These are phyloP conservation scores for Caenorhabditis briggsae DNA, from an alignment of 1,140 invertebrate genomes.

Conservation along the genomic window DNA sequence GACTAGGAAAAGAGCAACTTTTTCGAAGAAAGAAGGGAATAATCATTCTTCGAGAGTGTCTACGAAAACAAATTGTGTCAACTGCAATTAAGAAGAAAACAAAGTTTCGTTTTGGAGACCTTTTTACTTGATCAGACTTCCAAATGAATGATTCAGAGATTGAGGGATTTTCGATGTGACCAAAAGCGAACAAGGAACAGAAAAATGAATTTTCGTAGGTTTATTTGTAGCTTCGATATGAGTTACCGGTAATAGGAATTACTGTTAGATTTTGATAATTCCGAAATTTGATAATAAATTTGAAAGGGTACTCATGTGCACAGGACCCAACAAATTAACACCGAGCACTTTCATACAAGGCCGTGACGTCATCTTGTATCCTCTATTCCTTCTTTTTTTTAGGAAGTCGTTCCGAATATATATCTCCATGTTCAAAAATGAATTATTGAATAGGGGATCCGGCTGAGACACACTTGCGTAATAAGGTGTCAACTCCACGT, in stretches of 20 bases:
- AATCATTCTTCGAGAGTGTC: background rate
- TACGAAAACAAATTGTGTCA: constrained; percentile 7
- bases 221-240: too few relatives aligned
- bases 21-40: background rate
- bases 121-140: background rate
- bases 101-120: background rate
- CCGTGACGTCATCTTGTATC: too few relatives aligned
- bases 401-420: background rate
- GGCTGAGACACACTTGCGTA: constrained; percentile 5
- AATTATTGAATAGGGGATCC: constrained; percentile 11
- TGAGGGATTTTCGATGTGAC: background rate
- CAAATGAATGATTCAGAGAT: background rate
- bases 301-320: too few relatives aligned
- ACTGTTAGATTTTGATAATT: too few relatives aligned
- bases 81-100: background rate
- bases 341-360: too few relatives aligned
- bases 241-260: too few relatives aligned
- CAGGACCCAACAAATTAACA: too few relatives aligned
- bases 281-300: too few relatives aligned
- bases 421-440: constrained; percentile 30
- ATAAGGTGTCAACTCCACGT: constrained; percentile 52
- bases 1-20: background rate
- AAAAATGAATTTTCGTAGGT: too few relatives aligned
- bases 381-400: too few relatives aligned
- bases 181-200: too few relatives aligned